Base-by-base conservation (phyloP, 2,797 vertebrate species). In the Sebastes matsubarae region DNA sequence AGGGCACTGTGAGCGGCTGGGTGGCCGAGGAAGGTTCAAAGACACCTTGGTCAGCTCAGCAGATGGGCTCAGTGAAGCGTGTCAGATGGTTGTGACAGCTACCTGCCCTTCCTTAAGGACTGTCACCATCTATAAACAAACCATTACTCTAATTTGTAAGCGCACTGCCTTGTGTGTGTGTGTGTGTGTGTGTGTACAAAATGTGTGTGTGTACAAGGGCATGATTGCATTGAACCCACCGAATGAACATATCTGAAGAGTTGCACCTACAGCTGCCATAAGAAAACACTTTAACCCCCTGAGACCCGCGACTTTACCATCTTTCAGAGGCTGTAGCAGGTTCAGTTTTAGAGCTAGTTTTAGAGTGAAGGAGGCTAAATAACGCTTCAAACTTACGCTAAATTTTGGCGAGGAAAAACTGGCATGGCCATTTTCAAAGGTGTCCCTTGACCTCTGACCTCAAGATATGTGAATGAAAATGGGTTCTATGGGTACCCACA, bases 21-120 rank as follows among this genome's bases (percentile, higher is more conserved):
- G 72, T 27, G 73, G 60, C 32, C 2, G 10, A 60, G 70, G 59
- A 82, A 69, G 72, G 70, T 29, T 88, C 81, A 76, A 82, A 81
- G 87, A 83, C 86, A 86, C 85, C 89, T 89, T 84, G 90, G 84
- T 77, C 67, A 75, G 80, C 81, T 82, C 77, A 86, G 73, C 93
- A 93, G 94, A 94, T 93, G 92, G 93, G 68, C 84, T 84, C 86
- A 84, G 60, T 86, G 83, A 77, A 89, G 93, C 80, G 32, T 79
- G 83, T 87, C 80, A 88, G 85, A 89, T 90, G 87, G 75, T 50
- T 80, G 68, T 83, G 92, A 91, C 90, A 90, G 88, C 83, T 92
- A 92, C 90, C 92, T 93, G 92, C 78, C 79, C 81, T 87, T 88
- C 86, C 70, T 93, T 89, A 86, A 90, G 82, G 81, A 84, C 87